Conservation (phyloP, 2,113 vertebrate species). For the Lathamus discolor region DNA sequence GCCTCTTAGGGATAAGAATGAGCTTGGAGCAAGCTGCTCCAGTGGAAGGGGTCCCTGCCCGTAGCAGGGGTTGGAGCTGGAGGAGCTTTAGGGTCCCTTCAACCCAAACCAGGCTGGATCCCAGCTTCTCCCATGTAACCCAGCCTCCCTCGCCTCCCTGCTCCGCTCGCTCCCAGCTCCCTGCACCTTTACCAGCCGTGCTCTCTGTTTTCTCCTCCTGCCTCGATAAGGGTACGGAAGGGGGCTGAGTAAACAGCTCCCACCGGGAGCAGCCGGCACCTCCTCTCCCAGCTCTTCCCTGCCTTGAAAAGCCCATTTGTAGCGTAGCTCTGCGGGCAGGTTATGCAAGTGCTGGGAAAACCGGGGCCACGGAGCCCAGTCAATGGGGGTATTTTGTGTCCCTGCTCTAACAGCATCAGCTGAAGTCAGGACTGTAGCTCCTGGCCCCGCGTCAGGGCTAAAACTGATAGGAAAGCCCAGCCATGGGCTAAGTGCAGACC, state of each 20-base stretch:
- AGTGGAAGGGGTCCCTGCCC: no score
- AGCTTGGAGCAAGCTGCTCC: no score
- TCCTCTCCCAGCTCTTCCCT: background rate
- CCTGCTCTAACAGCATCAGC: background rate
- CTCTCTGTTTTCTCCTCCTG: background rate
- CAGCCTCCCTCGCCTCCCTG: background rate
- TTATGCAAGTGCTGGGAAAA: conserved; percentile 13
- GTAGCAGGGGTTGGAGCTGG: background rate
- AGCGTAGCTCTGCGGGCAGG: background rate
- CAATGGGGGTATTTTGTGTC: conserved; percentile 31
- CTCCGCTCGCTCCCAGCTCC: background rate
- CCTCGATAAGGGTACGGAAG: background rate
- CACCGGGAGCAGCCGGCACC: background rate
- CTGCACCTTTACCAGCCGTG: background rate
- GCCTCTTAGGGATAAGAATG: no score
- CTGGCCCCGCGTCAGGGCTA: conserved; percentile 18
- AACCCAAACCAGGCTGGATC: no score
- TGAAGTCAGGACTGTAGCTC: conserved; percentile 1
- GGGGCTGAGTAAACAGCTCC: background rate
- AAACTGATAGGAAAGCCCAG: conserved; percentile 4
- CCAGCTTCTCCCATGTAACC: background rate
- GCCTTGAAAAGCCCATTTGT: conserved; percentile 46
- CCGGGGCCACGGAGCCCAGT: background rate
- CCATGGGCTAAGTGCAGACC: background rate
- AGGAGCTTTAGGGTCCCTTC: background rate